These are phyloP conservation scores for Fregetta grallaria DNA, from an alignment of 2,113 vertebrate genomes.

Conservation along the genomic window DNA sequence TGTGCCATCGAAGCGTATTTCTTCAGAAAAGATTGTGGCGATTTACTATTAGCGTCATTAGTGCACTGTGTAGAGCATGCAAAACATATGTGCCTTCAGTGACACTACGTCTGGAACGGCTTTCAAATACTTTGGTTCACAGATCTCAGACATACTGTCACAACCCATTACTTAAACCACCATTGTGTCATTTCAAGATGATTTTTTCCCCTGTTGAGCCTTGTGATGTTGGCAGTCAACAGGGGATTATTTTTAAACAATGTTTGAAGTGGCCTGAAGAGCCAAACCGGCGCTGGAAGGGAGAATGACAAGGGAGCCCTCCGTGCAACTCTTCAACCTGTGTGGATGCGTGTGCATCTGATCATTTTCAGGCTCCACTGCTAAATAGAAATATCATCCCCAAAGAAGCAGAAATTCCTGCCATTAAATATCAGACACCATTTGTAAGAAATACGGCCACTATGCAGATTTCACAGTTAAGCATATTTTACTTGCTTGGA, in stretches of 20 bases:
- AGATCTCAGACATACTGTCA: conserved; percentile 28
- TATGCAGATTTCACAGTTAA: not conserved
- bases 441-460: not conserved
- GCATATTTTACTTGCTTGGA: not conserved
- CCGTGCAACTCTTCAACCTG: not conserved
- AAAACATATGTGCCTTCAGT: not conserved
- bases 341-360: not conserved
- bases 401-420: not conserved
- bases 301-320: not conserved
- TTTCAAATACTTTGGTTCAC: not conserved
- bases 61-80: not conserved
- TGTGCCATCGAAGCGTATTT: not conserved
- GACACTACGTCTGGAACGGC: not conserved
- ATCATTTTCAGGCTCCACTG: not conserved
- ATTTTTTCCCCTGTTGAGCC: not conserved
- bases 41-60: not conserved
- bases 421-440: not conserved
- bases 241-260: conserved; percentile 17
- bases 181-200: not conserved
- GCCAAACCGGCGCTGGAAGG: accelerated
- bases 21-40: not conserved
- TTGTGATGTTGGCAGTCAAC: conserved; percentile 17
- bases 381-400: not conserved
- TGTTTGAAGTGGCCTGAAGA: not conserved
- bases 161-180: conserved; percentile 2